Conservation (phyloP, 2,888 invertebrate species). For the Metopia argyrocephala region DNA sequence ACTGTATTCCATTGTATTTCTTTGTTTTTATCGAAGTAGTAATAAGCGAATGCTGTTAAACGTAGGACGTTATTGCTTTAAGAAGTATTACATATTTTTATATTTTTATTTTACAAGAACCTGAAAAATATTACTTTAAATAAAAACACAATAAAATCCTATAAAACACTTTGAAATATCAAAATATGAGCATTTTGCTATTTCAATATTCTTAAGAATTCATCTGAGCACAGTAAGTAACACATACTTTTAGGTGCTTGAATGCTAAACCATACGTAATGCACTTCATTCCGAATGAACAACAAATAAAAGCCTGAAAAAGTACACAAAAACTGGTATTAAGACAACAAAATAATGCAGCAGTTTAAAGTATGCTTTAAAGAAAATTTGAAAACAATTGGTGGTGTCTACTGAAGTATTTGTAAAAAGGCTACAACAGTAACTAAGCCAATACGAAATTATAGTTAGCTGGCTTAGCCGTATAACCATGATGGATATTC, state of each 20-base stretch:
- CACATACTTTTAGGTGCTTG: conserved; percentile 30
- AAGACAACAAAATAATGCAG: background rate
- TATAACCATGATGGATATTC: too few species aligned
- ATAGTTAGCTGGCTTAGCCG: too few species aligned
- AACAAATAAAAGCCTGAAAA: background rate
- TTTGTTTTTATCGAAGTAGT: background rate
- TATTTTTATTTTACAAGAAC: too few species aligned
- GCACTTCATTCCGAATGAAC: conserved; percentile 15
- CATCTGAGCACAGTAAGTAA: too few species aligned
- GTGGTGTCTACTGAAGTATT: too few species aligned
- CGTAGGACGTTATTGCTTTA: conserved; percentile 21
- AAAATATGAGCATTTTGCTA: background rate
- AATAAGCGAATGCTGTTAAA: background rate
- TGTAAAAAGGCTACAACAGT: too few species aligned
- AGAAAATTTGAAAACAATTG: too few species aligned
- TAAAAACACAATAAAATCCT: too few species aligned
- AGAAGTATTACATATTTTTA: background rate
- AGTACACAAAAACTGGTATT: background rate
- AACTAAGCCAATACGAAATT: background rate
- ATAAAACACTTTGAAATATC: background rate
- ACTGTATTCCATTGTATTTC: background rate
- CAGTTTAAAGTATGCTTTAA: background rate
- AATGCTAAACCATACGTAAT: conserved; percentile 7
- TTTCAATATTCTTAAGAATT: too few species aligned
- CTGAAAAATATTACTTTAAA: too few species aligned